Evolutionary conservation across 2,797 vertebrate genomes (phyloP).

Genomic region (Staurois parvus): DNA sequence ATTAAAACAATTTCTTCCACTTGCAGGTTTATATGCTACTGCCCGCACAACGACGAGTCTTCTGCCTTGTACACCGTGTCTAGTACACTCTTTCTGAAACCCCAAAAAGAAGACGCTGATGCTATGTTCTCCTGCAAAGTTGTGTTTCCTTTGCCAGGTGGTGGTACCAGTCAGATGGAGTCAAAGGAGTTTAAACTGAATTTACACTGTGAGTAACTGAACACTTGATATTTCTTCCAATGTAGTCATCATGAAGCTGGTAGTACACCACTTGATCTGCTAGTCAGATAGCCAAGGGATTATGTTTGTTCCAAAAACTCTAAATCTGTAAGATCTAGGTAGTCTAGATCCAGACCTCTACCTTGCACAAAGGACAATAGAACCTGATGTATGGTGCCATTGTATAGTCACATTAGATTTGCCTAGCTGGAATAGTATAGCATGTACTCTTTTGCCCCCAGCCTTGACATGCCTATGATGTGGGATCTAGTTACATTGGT

Average conservation of each 20-base stretch:
- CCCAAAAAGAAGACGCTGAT: conserved; percentile 79
- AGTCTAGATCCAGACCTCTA: no score
- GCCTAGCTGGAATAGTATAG: no score
- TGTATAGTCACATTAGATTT: no score
- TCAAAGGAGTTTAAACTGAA: conserved; percentile 78
- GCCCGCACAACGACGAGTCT: conserved; percentile 82
- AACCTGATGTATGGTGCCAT: no score
- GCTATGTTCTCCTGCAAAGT: conserved; percentile 80
- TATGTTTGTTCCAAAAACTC: no score
- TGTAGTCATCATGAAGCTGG: no score
- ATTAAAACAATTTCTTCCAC: neutral
- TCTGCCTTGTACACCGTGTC: conserved; percentile 81
- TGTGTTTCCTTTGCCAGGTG: conserved; percentile 76
- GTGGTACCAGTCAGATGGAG: conserved; percentile 66
- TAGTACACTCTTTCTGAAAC: conserved; percentile 81
- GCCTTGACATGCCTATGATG: no score
- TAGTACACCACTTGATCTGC: neutral
- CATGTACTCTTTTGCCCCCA: no score
- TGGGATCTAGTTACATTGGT: no score
- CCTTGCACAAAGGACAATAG: no score
- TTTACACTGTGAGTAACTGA: conserved; percentile 85
- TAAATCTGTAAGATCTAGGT: no score
- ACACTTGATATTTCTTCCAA: neutral
- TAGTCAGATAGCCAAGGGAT: no score
- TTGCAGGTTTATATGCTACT: conserved; percentile 79